These are phyloP conservation scores for Pinna nobilis DNA, from an alignment of 1,140 invertebrate species.

Conservation along the genomic window DNA sequence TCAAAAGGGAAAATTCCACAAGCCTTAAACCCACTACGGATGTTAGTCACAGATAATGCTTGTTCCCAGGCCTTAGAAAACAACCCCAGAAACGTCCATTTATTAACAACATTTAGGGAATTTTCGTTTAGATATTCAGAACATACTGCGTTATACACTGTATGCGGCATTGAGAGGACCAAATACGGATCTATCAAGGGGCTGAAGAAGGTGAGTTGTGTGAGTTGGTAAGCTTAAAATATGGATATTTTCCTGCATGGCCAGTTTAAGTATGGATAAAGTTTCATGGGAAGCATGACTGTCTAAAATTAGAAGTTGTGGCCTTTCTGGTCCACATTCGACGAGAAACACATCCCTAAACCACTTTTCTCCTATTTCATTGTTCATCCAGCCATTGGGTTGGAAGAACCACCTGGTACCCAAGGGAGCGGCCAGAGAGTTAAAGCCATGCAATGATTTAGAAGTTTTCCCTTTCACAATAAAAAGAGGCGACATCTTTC, in stretches of 20 bases:
- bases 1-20: slow-evolving; percentile 35
- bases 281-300: slow-evolving; percentile 49
- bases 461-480: slow-evolving; percentile 30
- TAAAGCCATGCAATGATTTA: slow-evolving; percentile 21
- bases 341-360: slow-evolving; percentile 37
- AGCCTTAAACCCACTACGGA: slow-evolving; percentile 18
- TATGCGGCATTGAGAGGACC: slow-evolving; percentile 42
- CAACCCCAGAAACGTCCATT: slow-evolving; percentile 28
- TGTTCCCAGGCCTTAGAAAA: slow-evolving; percentile 27
- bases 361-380: slow-evolving; percentile 41
- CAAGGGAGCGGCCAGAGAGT: slow-evolving; percentile 9
- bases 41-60: not conserved
- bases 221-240: slow-evolving; percentile 56
- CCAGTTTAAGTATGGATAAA: slow-evolving; percentile 35
- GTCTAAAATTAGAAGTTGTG: slow-evolving; percentile 49
- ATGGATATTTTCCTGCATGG: slow-evolving; percentile 40
- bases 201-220: slow-evolving; percentile 52
- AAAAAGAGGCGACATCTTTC: slow-evolving; percentile 26
- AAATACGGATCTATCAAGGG: slow-evolving; percentile 45
- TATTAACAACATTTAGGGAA: slow-evolving; percentile 25
- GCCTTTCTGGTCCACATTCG: slow-evolving; percentile 30
- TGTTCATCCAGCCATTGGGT: slow-evolving; percentile 30
- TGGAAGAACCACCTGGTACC: slow-evolving; percentile 22
- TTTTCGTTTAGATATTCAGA: slow-evolving; percentile 31
- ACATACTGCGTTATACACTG: slow-evolving; percentile 28